phyloP scores from a whole-genome alignment of 2,113 vertebrate species.

The Phaethornis superciliosus region DNA sequence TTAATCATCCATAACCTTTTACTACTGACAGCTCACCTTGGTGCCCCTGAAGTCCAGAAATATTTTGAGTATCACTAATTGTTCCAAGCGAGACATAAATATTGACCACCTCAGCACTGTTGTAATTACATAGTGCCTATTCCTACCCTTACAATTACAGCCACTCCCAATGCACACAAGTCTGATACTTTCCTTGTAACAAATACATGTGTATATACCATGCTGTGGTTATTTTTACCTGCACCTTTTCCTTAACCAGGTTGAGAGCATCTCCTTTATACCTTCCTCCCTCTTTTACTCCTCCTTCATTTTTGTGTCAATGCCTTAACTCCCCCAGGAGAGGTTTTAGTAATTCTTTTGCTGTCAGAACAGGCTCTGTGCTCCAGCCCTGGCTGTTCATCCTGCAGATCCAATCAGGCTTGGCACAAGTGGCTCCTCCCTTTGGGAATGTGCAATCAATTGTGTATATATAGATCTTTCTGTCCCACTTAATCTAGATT shows the following conservation, averaged over 20 bases:
- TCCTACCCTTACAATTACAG: not conserved
- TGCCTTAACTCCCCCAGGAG: not conserved
- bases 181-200: not conserved
- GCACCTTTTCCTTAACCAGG: not conserved
- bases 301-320: not conserved
- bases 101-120: not conserved
- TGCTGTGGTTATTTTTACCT: not conserved
- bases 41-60: not conserved
- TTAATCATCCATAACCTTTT: not conserved
- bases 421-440: slow-evolving; percentile 7
- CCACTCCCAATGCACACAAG: not conserved
- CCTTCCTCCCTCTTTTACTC: not conserved
- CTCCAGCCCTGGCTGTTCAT: not conserved
- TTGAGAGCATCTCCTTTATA: not conserved
- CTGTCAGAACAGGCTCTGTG: not conserved
- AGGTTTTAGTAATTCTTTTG: not conserved
- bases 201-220: not conserved
- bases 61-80: not conserved
- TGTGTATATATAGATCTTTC: not conserved
- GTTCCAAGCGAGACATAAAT: not conserved
- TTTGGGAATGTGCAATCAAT: not conserved
- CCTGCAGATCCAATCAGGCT: not conserved
- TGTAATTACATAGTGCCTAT: not conserved
- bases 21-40: not conserved
- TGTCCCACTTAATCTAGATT: not conserved